Conservation (phyloP, 2,797 vertebrate genomes). For the Pseudomugil gertrudae region DNA sequence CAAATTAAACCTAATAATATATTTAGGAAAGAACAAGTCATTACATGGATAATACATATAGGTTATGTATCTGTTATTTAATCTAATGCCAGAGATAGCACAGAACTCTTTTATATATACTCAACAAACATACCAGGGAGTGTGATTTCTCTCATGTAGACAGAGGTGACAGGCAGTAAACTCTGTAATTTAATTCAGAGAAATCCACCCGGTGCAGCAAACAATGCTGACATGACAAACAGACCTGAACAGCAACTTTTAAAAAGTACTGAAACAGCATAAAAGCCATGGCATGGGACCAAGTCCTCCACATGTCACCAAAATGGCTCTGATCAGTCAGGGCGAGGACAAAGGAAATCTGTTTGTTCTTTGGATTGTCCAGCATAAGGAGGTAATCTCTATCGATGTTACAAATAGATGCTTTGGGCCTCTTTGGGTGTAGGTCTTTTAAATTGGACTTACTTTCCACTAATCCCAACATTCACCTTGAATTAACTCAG, state of each 20-base stretch:
- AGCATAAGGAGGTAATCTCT: no score
- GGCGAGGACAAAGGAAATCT: not conserved
- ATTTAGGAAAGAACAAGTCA: conserved; percentile 5
- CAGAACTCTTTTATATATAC: conserved; percentile 18
- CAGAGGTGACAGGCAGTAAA: conserved; percentile 30
- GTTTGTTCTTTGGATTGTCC: not conserved
- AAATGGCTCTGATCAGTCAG: not conserved
- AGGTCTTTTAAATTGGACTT: not conserved
- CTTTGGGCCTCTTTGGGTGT: not conserved
- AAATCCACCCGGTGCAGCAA: conserved; percentile 14
- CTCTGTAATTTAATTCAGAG: conserved; percentile 40
- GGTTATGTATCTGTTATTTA: conserved; percentile 21
- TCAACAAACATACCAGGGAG: conserved; percentile 37
- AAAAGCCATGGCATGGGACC: not conserved
- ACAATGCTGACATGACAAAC: conserved; percentile 2
- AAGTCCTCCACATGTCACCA: no score
- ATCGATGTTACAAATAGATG: not conserved
- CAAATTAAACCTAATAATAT: conserved; percentile 1
- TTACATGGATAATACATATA: not conserved
- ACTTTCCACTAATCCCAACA: not conserved
- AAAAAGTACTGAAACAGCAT: not conserved
- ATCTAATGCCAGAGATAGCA: conserved; percentile 15
- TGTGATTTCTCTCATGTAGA: conserved; percentile 8
- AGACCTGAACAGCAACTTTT: not conserved
- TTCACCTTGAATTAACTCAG: not conserved